Conservation (phyloP, 2,113 vertebrate genomes). For the Callipepla squamata region DNA sequence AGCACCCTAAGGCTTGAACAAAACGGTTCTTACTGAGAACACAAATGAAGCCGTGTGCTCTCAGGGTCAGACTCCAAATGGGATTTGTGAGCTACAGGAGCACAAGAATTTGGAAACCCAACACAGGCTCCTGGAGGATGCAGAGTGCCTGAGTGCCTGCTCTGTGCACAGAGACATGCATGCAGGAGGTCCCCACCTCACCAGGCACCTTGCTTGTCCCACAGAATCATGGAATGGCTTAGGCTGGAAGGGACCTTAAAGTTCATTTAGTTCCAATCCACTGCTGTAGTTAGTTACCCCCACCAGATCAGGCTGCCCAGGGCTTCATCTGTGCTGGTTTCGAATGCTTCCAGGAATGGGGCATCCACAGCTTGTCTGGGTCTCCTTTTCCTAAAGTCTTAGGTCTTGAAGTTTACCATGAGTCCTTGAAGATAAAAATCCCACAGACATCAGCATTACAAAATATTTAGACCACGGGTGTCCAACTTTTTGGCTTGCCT, state of each 20-base stretch:
- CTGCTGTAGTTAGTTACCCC: too few species aligned
- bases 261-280: too few species aligned
- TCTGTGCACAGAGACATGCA: neutral
- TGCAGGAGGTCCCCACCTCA: accelerated
- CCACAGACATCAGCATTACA: neutral
- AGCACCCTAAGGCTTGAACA: constrained; percentile 14
- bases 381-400: neutral
- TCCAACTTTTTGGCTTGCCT: too few species aligned
- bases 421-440: neutral
- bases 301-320: too few species aligned
- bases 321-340: too few species aligned
- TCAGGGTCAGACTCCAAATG: neutral
- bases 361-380: too few species aligned
- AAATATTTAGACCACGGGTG: neutral
- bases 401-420: neutral
- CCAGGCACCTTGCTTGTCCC: neutral
- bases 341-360: too few species aligned
- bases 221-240: neutral
- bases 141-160: neutral
- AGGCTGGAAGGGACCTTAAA: too few species aligned
- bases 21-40: neutral
- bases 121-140: neutral
- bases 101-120: neutral
- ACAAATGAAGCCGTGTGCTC: neutral
- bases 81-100: neutral